Conservation (phyloP, 2,797 vertebrate genomes). For the Neosilurus mollespiculum region DNA sequence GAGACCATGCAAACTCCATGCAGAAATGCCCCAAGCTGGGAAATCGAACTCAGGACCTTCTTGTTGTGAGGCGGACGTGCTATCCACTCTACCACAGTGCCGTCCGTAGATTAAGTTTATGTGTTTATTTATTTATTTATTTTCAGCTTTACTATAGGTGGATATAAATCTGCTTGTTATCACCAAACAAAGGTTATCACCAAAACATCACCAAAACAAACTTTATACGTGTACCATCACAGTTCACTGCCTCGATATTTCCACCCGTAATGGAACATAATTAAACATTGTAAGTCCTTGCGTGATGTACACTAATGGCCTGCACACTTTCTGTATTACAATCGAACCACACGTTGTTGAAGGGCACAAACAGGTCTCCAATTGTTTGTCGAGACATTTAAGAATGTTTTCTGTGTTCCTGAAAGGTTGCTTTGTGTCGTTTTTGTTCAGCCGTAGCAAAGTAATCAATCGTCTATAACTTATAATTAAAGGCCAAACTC, state of each 20-base stretch:
- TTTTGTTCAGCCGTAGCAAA: conserved; percentile 62
- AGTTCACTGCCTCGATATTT: background rate
- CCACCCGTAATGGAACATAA: background rate
- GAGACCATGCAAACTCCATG: no score
- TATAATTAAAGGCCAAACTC: conserved; percentile 80
- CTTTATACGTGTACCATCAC: background rate
- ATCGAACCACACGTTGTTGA: background rate
- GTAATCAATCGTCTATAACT: conserved; percentile 67
- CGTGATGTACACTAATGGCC: background rate
- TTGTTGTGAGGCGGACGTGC: no score
- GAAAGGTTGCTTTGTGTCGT: conserved; percentile 57
- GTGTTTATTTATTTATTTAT: no score
- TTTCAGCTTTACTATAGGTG: no score
- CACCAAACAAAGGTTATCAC: no score
- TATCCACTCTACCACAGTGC: no score
- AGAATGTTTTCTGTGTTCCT: conserved; percentile 55
- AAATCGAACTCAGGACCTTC: no score
- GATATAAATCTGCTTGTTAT: no score
- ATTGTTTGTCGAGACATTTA: conserved; percentile 58
- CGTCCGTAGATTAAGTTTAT: no score
- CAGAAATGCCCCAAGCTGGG: no score
- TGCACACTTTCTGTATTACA: background rate
- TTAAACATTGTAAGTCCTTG: background rate
- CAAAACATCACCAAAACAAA: no score
- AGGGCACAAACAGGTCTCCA: conserved; percentile 50